Evolutionary conservation across 2,888 invertebrate genomes (phyloP), one percentile per base, ranked within the genome.

Genomic region (Chrysotoxum bicinctum): DNA sequence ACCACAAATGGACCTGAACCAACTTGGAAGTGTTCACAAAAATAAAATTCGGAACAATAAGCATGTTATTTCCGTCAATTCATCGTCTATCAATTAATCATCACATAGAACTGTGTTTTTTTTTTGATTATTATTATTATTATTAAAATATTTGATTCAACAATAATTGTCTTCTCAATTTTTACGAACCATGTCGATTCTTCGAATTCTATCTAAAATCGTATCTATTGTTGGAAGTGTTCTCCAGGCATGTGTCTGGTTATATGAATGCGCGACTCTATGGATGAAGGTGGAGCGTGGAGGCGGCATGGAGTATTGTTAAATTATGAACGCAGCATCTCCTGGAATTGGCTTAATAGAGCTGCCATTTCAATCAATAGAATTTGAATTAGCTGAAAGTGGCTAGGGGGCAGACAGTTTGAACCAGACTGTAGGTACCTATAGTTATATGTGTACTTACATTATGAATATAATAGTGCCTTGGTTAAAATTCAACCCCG

Each of bases 321-420:
- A 84, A 70, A 64, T 45, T 66, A 40, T 48, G 48, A 75, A 70
- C 66, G 70, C 70, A 84, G 70, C 84, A 84, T 79, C 79, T 84
- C 75, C 79, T 75, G 79, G 80, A 84, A 80, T 80, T 84, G 75
- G 60, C 80, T 68, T 79, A 84, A 80, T 84, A 80, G 70, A 84
- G 80, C 79, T 84, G 84, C 75, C 84, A 84, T 84, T 80, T 84
- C 80, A 80, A 80, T 84, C 80, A 84, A 84, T 79, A 84, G 75
- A 79, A 75, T 75, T 74, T 60, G 79, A 84, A 79, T 79, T 79
- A 79, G 75, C 84, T 72, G 58, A 75, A 66, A 79, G 79, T 75
- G 60, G 75, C 43, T 79, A 10, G 43, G 48, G 30, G 37, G 75
- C 45, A 50, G 52, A 30, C 35, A 58, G 19, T 26, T 40, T 43